These are phyloP conservation scores for Penaeus chinensis DNA, from an alignment of 1,140 invertebrate genomes.

Conservation along the genomic window DNA sequence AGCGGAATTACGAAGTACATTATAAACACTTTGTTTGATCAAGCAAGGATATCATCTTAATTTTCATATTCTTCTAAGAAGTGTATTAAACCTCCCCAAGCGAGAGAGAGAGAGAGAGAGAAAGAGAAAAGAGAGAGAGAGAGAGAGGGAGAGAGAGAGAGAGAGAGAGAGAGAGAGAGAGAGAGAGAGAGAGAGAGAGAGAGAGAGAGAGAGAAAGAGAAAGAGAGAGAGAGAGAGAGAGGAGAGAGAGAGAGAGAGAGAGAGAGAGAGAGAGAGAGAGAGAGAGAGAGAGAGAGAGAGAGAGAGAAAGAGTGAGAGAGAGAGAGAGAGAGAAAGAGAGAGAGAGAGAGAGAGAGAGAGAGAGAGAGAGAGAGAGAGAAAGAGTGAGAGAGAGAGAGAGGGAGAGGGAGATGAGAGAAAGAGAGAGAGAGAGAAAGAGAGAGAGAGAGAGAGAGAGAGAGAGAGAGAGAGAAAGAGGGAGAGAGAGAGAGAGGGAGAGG, in stretches of 20 bases:
- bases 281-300: not conserved
- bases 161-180: not conserved
- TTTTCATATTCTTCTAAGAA: no score
- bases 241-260: not conserved
- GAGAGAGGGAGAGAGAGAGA: not conserved
- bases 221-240: not conserved
- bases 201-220: not conserved
- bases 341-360: not conserved
- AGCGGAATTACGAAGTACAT: no score
- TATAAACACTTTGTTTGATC: no score
- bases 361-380: not conserved
- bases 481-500: no score
- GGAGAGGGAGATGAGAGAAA: constrained; percentile 14
- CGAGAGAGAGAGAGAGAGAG: not conserved
- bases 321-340: no score
- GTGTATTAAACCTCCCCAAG: no score
- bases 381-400: not conserved
- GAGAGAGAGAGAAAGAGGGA: not conserved
- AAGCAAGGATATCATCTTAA: no score
- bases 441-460: constrained; percentile 1
- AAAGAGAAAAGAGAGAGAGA: not conserved
- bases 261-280: not conserved
- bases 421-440: constrained; percentile 31
- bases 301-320: not conserved
- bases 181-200: not conserved